phyloP scores from a whole-genome alignment of 2,113 vertebrate genomes.

The Silurus asotus region DNA sequence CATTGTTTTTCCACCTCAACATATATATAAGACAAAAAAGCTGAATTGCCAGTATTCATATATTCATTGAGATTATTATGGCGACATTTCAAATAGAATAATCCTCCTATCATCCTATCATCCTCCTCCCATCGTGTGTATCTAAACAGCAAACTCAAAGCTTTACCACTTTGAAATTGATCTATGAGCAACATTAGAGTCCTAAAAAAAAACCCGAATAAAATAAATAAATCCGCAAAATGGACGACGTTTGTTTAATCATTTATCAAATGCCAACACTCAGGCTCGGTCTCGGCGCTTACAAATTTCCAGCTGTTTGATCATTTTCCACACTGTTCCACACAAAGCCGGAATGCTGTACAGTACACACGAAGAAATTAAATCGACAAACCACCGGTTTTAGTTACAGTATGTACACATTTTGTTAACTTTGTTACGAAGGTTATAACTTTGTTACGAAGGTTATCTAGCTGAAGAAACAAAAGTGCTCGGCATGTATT shows the following conservation, averaged over 20 bases:
- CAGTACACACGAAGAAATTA: too few relatives aligned
- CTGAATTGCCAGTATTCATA: background rate
- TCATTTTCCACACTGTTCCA: background rate
- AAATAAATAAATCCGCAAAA: background rate
- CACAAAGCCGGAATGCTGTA: background rate
- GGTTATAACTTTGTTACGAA: background rate
- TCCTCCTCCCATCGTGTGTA: background rate
- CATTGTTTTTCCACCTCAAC: background rate
- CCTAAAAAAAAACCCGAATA: background rate
- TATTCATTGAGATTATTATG: background rate
- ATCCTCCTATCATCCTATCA: background rate
- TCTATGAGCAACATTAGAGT: background rate
- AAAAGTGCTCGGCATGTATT: background rate
- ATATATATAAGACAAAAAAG: background rate
- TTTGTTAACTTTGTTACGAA: background rate
- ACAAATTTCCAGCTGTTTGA: background rate
- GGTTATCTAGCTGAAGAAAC: background rate
- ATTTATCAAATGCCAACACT: slow-evolving; percentile 2
- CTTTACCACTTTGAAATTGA: background rate
- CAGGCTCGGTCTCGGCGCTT: background rate
- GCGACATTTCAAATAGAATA: slow-evolving; percentile 1
- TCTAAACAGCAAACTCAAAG: background rate
- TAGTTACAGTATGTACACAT: background rate
- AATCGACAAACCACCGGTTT: background rate
- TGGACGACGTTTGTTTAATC: background rate